Evolutionary conservation across 2,888 invertebrate genomes (phyloP), one percentile per base, ranked within the genome.

Genomic region (Bellardia bayeri): DNA sequence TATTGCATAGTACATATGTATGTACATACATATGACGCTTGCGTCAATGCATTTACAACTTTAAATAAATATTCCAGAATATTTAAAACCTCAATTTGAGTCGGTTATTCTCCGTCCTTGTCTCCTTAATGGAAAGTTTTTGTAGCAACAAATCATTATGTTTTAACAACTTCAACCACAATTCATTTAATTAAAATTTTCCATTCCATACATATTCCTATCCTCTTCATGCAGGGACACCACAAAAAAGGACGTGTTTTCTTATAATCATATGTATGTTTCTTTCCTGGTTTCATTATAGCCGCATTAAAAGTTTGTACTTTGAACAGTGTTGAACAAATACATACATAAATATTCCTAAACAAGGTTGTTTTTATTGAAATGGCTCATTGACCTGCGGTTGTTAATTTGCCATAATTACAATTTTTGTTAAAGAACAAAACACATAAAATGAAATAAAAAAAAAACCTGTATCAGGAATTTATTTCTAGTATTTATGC

Each of bases 331-430:
- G n/a, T 37, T 30, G 14, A 30, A 45, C 76, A 80, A 40, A 58
- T 56, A 63, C n/a, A n/a, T 9, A 72, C 40, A 54, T 16, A 23
- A 69, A 58, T 40, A 8, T 42, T 13, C 58, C 37, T 16, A 23
- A 72, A 37, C 40, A 61, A 61, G 72, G 58, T 81, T 54, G 80
- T 45, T 76, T 51, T 51, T 86, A 80, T 83, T 83, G 81, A 64
- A 45, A 54, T 56, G 58, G 76, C 33, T 54, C 84, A 78, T 78
- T 84, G 87, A 76, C 84, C 63, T 37, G 7, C 33, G 45, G n/a
- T 14, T 56, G n/a, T 14, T 56, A 85, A 69, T 85, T 68, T 69
- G 11, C 61, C 16, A 45, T 85, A 76, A 85, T 76, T 69, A 40
- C 64, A 49, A 69, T 69, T 69, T 51, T 37, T 42, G 33, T 54